phyloP scores from a whole-genome alignment of 37 sponge, comb jelly and placozoan genomes.

The Aplysina aerophoba region DNA sequence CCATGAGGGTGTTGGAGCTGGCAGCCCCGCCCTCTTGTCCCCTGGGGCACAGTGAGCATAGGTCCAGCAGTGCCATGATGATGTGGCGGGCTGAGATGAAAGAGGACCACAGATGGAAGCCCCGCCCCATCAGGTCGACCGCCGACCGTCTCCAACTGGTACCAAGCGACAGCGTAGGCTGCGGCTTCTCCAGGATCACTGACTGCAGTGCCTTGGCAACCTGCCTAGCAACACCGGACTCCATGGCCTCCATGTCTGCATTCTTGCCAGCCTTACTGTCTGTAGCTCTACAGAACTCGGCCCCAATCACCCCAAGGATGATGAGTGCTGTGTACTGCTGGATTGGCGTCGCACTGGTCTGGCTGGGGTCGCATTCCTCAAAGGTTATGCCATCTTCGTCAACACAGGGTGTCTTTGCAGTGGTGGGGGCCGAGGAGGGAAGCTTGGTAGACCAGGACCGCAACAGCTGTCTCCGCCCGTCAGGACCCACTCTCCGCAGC shows the following conservation, averaged over 20 bases:
- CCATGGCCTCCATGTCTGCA: constrained; percentile 47
- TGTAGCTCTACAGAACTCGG: constrained; percentile 69
- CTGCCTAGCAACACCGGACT: constrained; percentile 54
- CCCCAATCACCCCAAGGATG: constrained; percentile 90
- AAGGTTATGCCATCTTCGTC: neutral
- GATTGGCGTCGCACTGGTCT: constrained; percentile 62
- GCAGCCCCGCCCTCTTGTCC: neutral
- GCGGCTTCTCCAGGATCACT: constrained; percentile 70
- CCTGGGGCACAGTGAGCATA: constrained; percentile 31
- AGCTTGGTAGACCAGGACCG: constrained; percentile 71
- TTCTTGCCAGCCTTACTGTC: constrained; percentile 12
- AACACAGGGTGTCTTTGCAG: neutral
- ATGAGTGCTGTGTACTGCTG: constrained; percentile 89
- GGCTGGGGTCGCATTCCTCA: neutral
- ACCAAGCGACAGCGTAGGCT: constrained; percentile 44
- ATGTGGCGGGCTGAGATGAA: constrained; percentile 75
- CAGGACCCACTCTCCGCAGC: constrained; percentile 64
- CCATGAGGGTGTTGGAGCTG: constrained; percentile 41
- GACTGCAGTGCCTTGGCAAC: constrained; percentile 76
- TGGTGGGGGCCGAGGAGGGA: constrained; percentile 45
- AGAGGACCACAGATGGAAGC: constrained; percentile 87
- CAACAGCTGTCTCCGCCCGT: constrained; percentile 63
- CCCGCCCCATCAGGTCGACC: constrained; percentile 85
- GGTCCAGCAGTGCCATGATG: constrained; percentile 79
- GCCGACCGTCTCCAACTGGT: constrained; percentile 80